Percentiles rank a stretch among this genome's conserved stretches.
Evolutionary conservation across 35 echinoderm and acorn worm species (phyloP).

Genomic region (Stichopus chloronotus): DNA sequence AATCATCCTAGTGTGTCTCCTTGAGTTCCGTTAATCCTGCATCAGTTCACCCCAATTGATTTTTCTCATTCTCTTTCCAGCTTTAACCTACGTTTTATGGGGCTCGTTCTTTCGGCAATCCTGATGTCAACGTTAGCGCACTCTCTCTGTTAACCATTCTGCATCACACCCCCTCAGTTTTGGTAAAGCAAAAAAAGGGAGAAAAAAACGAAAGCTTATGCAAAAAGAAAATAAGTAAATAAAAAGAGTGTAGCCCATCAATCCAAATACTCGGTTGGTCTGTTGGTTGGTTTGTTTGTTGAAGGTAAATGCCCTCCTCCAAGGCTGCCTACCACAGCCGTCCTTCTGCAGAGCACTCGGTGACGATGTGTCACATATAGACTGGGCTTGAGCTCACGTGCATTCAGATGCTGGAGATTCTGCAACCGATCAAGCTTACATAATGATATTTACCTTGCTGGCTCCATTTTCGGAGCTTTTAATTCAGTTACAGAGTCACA

Average conservation of each 20-base stretch:
- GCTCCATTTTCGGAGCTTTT: conserved; percentile 25
- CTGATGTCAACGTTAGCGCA: no score
- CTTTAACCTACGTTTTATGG: background rate
- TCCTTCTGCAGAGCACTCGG: background rate
- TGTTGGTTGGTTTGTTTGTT: no score
- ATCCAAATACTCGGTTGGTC: no score
- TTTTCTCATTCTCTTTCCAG: background rate
- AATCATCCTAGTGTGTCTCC: background rate
- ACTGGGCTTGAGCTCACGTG: background rate
- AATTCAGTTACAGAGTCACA: conserved; percentile 40
- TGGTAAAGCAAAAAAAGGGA: no score
- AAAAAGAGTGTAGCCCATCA: no score
- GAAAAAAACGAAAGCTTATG: no score
- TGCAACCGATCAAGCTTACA: background rate
- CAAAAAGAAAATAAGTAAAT: no score
- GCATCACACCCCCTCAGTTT: no score
- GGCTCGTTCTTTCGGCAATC: no score
- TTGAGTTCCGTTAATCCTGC: background rate
- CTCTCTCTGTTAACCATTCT: no score
- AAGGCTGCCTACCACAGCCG: background rate
- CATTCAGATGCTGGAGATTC: background rate
- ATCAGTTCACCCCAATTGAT: conserved; percentile 38
- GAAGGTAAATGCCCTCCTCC: background rate
- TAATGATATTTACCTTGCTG: conserved; percentile 11
- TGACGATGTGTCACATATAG: background rate